phyloP scores from a whole-genome alignment of 2,113 vertebrate genomes.

The Pedetes capensis region DNA sequence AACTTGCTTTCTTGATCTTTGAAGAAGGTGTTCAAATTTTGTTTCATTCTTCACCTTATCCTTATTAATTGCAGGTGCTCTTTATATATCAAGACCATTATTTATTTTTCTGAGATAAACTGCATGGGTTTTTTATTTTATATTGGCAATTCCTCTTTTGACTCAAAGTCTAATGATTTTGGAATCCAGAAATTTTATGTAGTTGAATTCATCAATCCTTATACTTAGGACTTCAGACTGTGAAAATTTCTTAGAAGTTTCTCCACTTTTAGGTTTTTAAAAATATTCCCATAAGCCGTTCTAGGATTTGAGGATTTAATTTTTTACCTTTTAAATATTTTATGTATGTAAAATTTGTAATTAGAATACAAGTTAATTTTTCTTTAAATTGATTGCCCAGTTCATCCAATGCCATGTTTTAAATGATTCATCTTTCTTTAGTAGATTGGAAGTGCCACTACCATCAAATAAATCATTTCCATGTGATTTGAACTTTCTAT shows the following conservation, averaged over 20 bases:
- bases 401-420: neutral
- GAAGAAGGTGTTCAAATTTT: neutral
- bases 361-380: neutral
- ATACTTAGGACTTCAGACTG: neutral
- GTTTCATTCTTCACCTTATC: neutral
- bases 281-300: neutral
- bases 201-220: neutral
- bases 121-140: neutral
- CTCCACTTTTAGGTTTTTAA: neutral
- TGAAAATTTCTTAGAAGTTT: neutral
- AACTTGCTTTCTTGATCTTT: neutral
- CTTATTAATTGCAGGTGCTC: neutral
- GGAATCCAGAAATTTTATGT: neutral
- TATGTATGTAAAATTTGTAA: neutral
- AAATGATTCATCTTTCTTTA: neutral
- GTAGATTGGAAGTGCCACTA: neutral
- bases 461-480: neutral
- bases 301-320: neutral
- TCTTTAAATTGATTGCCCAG: neutral
- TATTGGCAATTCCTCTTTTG: neutral
- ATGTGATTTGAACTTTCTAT: neutral
- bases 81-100: neutral
- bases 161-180: neutral
- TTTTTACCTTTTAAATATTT: neutral
- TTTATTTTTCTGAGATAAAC: neutral